These are phyloP conservation scores for Virgularia gustaviana DNA, from an alignment of 92 coral and sea anemone genomes.

Conservation along the genomic window DNA sequence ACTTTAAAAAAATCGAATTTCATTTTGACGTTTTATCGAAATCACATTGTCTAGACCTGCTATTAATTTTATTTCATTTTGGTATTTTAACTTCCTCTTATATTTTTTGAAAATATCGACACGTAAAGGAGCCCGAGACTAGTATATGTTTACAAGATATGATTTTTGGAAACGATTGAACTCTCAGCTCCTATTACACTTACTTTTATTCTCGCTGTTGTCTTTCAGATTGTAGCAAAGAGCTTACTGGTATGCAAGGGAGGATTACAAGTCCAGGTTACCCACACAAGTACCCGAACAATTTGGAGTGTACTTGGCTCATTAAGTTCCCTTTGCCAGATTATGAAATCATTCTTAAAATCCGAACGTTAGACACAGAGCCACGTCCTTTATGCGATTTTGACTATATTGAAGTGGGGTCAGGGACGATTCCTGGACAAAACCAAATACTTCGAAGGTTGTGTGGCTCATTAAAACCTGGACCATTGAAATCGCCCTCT, in stretches of 20 bases:
- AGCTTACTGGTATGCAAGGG: constrained; percentile 2
- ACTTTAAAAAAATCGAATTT: too few relatives aligned
- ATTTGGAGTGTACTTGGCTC: constrained; percentile 28
- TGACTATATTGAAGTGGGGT: constrained; percentile 30
- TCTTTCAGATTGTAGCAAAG: constrained; percentile 29
- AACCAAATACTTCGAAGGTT: constrained; percentile 50
- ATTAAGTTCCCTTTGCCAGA: constrained; percentile 11
- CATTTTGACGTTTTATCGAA: too few relatives aligned
- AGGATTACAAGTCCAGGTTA: constrained; percentile 26
- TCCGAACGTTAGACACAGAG: constrained; percentile 12
- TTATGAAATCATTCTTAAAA: constrained; percentile 15
- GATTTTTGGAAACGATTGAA: too few relatives aligned
- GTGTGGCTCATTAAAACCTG: constrained; percentile 67
- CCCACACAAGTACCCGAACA: constrained; percentile 27
- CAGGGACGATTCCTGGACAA: constrained; percentile 11
- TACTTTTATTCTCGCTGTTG: too few relatives aligned
- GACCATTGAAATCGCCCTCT: constrained; percentile 60
- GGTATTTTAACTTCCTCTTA: too few relatives aligned
- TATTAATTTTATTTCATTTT: too few relatives aligned
- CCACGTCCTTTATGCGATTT: constrained; percentile 18
- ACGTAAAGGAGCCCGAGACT: too few relatives aligned
- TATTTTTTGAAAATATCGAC: too few relatives aligned
- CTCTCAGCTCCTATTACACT: too few relatives aligned
- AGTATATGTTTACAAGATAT: too few relatives aligned
- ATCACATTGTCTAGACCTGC: too few relatives aligned